Percentiles rank a stretch among this genome's conserved stretches.
These are phyloP conservation scores for Dipus sagitta DNA, from an alignment of 2,797 vertebrate genomes.

Conservation along the genomic window DNA sequence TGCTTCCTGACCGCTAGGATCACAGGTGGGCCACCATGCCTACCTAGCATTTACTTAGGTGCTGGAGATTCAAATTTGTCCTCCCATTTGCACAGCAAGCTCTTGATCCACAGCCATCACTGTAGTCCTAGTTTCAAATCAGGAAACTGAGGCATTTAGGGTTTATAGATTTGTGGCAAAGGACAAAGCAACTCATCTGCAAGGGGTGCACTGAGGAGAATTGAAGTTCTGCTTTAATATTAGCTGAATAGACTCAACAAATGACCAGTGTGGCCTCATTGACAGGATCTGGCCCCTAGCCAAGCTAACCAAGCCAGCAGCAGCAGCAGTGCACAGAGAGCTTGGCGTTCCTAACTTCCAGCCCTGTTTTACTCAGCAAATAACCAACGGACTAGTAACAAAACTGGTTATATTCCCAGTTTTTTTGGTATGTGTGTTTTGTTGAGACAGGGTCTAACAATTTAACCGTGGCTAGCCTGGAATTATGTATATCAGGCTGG, in stretches of 20 bases:
- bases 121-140: neutral
- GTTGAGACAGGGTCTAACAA: neutral
- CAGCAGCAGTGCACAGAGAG: neutral
- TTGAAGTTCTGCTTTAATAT: constrained; percentile 56
- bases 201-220: constrained; percentile 17
- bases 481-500: neutral
- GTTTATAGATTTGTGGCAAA: constrained; percentile 42
- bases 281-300: constrained; percentile 44
- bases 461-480: neutral
- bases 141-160: constrained; percentile 39
- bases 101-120: too few species aligned
- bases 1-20: too few species aligned
- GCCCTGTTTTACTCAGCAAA: constrained; percentile 1
- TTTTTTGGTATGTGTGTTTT: constrained; percentile 2
- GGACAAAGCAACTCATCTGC: constrained; percentile 37
- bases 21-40: too few species aligned
- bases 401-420: neutral
- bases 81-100: too few species aligned
- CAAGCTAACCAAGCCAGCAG: neutral
- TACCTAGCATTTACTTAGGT: too few species aligned
- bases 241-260: constrained; percentile 64
- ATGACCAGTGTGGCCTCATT: constrained; percentile 57
- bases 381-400: constrained; percentile 26
- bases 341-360: neutral
- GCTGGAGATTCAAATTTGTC: too few species aligned